Conservation (phyloP, 2,888 invertebrate genomes). For the Syritta pipiens region DNA sequence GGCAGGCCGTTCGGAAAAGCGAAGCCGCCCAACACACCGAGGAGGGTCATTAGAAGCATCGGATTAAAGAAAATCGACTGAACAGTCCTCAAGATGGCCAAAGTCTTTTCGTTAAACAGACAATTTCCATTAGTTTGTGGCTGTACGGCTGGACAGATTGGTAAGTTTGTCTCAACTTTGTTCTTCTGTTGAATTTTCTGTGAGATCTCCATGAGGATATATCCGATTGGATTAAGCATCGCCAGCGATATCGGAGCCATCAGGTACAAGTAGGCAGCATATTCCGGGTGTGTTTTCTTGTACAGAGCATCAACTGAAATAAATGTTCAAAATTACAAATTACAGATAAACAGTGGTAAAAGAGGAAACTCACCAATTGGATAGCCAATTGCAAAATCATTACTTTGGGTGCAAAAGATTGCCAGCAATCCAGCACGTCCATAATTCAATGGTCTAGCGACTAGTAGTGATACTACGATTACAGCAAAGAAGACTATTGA, state of each 20-base stretch:
- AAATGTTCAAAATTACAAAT: not conserved
- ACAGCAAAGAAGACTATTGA: slow-evolving; percentile 91
- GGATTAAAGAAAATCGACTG: slow-evolving; percentile 92
- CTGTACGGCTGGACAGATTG: slow-evolving; percentile 76
- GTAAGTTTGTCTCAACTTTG: slow-evolving; percentile 73
- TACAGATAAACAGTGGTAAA: not conserved
- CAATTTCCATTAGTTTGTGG: slow-evolving; percentile 73
- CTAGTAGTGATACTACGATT: slow-evolving; percentile 86
- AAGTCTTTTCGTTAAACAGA: slow-evolving; percentile 73
- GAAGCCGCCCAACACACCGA: slow-evolving; percentile 92
- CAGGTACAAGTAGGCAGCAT: slow-evolving; percentile 92
- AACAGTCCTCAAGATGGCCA: slow-evolving; percentile 79
- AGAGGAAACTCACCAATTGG: slow-evolving; percentile 86
- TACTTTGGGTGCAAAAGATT: slow-evolving; percentile 97
- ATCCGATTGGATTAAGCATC: slow-evolving; percentile 94
- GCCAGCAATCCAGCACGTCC: slow-evolving; percentile 94
- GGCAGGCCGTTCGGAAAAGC: slow-evolving; percentile 90
- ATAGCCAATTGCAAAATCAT: slow-evolving; percentile 97
- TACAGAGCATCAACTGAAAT: slow-evolving; percentile 92
- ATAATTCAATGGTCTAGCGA: slow-evolving; percentile 89
- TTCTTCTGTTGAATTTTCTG: slow-evolving; percentile 78
- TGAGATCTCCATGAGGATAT: slow-evolving; percentile 91
- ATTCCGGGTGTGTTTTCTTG: slow-evolving; percentile 91
- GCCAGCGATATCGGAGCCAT: slow-evolving; percentile 96
- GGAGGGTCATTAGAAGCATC: slow-evolving; percentile 93